Evolutionary conservation across 2,113 vertebrate species (phyloP), one percentile per base, ranked within the genome.

Genomic region (Macaca fascicularis): DNA sequence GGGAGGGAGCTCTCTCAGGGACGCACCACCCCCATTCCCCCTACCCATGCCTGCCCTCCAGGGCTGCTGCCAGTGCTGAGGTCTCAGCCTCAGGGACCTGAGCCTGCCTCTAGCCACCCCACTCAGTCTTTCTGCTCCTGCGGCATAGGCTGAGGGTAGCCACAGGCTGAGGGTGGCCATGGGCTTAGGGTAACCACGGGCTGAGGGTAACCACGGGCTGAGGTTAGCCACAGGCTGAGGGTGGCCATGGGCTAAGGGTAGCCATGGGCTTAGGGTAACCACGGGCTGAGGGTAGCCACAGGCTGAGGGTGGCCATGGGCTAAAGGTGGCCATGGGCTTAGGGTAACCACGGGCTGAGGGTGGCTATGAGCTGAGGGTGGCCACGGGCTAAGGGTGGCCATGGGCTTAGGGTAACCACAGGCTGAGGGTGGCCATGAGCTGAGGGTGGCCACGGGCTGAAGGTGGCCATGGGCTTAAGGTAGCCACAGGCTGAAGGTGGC

Each of bases 381-480:
- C 48, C 48, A 48, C 0, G 11, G 48, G 48, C 48, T 48, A 0
- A 48, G 9, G 48, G 48, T 48, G 0, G 0, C 45, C 27, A 67
- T 1, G 12, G 64, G 64, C 11, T 67, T 13, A 0, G 0, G 50
- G n/a, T 3, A 2, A 43, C 7, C 14, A 52, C 1, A 0, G 4
- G 50, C 50, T 52, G 17, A 19, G 5, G 52, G 45, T 48, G 45
- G 45, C 45, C 45, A 48, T 10, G 9, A 9, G 45, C 8, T 48
- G 2, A 48, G 2, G 45, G 45, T 11, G 2, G 10, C 45, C 61
- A 67, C 1, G 0, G 64, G 64, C 11, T 67, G 13, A 0, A 0
- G 59, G n/a, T 3, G 5, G 59, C 7, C 50, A 52, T 3, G 1
- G 4, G 14, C 50, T 52, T 1, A 17, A 1, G 52, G 52, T 52